Evolutionary conservation across 2,888 invertebrate species (phyloP), one percentile per base, ranked within the genome.

Genomic region (Idaea aversata): DNA sequence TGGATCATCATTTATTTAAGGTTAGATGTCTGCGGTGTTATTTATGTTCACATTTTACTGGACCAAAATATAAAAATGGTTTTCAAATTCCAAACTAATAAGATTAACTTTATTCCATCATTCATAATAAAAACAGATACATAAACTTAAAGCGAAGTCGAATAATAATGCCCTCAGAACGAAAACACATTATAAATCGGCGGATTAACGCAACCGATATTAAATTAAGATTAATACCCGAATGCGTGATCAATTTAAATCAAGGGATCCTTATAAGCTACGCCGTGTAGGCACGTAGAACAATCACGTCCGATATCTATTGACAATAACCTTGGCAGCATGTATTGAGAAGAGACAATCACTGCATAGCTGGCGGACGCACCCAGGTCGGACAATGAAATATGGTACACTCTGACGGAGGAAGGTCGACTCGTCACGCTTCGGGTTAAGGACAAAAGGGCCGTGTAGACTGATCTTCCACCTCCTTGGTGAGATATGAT

Each of bases 371-470:
- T 87, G 70, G 73, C 75, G 79, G 90, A 90, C 90, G 91, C 92
- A 90, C 92, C 92, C 86, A 90, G 81, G 82, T 82, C 82, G 79
- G 77, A 88, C 87, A 84, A 88, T 87, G 86, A 88, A 80, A 85
- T 87, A 89, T 86, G 77, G 87, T 84, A 81, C 88, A 86, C 87
- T 86, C 72, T 69, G 77, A 71, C 78, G 67, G 77, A 80, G 85
- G 90, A 91, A 93, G 92, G 92, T 77, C 92, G 90, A 90, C 92
- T 89, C 92, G 92, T 91, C 92, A 93, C 92, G 92, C 80, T 85
- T 87, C 81, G 82, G 92, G 92, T 92, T 93, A 92, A 92, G 92
- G 92, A 90, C 91, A 85, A 81, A 86, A 85, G 85, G 82, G 81
- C 34, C 13, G 13, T 15, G 16, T 59, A 59, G 34, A 16, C 59